Base-by-base conservation (phyloP, 2,888 invertebrate species). In the Mythimna albipuncta region DNA sequence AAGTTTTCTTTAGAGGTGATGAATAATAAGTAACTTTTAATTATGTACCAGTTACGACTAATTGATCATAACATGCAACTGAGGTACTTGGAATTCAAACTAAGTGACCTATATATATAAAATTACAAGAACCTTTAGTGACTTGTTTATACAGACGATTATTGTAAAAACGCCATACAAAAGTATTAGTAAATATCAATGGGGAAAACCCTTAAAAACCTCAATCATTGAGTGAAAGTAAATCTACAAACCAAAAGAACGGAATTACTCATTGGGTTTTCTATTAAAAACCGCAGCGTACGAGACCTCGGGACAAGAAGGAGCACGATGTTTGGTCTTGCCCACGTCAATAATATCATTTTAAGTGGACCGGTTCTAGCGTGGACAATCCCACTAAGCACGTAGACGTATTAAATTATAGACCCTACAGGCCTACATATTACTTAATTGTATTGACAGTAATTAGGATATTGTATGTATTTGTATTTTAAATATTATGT, bases 331-430 rank as follows among this genome's bases (percentile, higher is more conserved):
- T 83, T 83, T 81, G 71, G 82, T 81, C 84, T 86, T 85, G 87
- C 88, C 89, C 91, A 90, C 92, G 89, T 93, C 91, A 93, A 93
- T 92, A 93, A 92, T 94, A 94, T 93, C 86, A 92, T 92, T 93
- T 91, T 92, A 93, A 94, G 92, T 93, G 92, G 88, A 95, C 95
- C 95, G 95, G 95, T 95, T 94, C 88, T 86, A 78, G 79, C 77
- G 86, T 87, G 89, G 89, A 88, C 91, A 87, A 86, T 89, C 87
- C 85, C 82, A 84, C 87, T 89, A 89, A 88, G 82, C 86, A 87
- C 89, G 89, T 91, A 91, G 91, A 91, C 84, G 82, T 86, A 91
- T 89, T 89, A 90, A 89, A 90, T 89, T 90, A 87, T 84, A 87
- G 86, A 87, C 85, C 69, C 67, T 79, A n/a, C n/a, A n/a, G n/a